Conservation (phyloP, 2,797 vertebrate genomes). For the Lepus oiostolus region DNA sequence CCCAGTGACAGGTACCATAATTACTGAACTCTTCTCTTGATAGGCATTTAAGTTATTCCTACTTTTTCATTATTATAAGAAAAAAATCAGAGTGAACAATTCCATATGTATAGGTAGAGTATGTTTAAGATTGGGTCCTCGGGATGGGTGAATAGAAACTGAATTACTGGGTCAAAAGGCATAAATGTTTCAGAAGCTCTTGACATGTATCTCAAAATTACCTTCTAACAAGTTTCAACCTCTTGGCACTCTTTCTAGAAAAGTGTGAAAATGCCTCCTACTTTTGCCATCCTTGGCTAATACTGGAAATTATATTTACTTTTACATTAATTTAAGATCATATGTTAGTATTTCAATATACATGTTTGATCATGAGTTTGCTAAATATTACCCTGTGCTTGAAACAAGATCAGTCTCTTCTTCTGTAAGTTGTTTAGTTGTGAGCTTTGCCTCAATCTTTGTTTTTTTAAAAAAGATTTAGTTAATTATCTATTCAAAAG, state of each 20-base stretch:
- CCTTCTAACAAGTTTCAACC: not conserved
- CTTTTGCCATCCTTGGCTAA: not conserved
- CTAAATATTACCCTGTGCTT: not conserved
- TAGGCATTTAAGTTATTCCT: not conserved
- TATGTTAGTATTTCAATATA: not conserved
- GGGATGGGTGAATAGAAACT: not conserved
- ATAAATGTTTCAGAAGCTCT: not conserved
- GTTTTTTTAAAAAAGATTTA: too few relatives aligned
- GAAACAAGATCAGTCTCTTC: not conserved
- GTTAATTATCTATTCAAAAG: too few relatives aligned
- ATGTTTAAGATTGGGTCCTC: not conserved
- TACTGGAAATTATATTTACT: not conserved
- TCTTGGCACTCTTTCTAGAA: conserved; percentile 10
- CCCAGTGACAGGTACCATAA: not conserved
- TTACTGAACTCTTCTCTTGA: not conserved
- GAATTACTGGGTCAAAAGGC: not conserved
- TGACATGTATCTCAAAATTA: conserved; percentile 27
- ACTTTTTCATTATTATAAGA: not conserved
- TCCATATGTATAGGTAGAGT: not conserved
- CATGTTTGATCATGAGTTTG: not conserved
- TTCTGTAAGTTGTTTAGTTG: not conserved
- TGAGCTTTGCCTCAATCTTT: not conserved
- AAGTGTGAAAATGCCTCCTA: not conserved
- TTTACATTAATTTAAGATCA: not conserved
- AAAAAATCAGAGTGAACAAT: not conserved